Conservation (phyloP, 2,113 vertebrate genomes). For the Arothron firmamentum region DNA sequence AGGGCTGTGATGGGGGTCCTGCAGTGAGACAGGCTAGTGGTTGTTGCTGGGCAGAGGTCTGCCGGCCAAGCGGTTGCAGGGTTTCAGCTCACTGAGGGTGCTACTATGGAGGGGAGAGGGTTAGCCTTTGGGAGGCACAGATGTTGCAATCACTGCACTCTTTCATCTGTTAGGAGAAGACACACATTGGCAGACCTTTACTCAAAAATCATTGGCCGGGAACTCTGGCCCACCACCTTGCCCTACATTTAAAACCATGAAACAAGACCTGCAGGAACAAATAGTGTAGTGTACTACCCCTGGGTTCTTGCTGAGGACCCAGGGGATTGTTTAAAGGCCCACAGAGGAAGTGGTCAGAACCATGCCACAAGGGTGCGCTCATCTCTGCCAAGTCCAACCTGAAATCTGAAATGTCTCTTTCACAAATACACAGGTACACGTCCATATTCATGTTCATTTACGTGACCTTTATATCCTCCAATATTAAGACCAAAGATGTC, state of each 20-base stretch:
- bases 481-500: too few relatives aligned
- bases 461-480: too few relatives aligned
- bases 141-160: not conserved
- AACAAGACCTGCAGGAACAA: conserved; percentile 10
- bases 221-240: not conserved
- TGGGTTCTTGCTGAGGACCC: not conserved
- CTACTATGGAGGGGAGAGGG: conserved; percentile 12
- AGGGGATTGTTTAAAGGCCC: not conserved
- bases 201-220: not conserved
- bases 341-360: too few relatives aligned
- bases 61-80: conserved; percentile 31
- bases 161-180: conserved; percentile 22
- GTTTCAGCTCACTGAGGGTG: conserved; percentile 31
- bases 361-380: too few relatives aligned
- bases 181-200: conserved; percentile 9
- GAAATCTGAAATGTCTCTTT: too few relatives aligned
- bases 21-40: conserved; percentile 47
- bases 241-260: not conserved
- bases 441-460: too few relatives aligned
- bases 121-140: not conserved
- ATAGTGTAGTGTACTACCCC: conserved; percentile 16
- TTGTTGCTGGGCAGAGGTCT: conserved; percentile 39
- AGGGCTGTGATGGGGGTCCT: not conserved
- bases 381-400: too few relatives aligned
- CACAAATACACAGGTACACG: too few relatives aligned